Base-by-base conservation (phyloP, 2,888 invertebrate species). In the Caenorhabditis imperialis region DNA sequence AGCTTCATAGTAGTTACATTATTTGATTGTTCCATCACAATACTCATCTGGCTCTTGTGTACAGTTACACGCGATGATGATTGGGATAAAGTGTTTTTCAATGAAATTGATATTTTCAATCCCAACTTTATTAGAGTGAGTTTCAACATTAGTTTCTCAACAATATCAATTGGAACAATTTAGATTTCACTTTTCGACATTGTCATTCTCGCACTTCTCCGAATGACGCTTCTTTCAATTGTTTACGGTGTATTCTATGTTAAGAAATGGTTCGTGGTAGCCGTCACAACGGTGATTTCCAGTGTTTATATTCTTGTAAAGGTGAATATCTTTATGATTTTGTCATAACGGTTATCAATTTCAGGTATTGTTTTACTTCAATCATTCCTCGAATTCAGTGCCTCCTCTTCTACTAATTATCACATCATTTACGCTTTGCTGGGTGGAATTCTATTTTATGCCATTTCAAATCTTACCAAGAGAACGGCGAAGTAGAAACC, bases 371-470 rank as follows among this genome's bases (percentile, higher is more conserved):
- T 72, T 79, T 30, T 79, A 65, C 25, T 79, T 79, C 58, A 69
- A 69, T 47, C 71, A 75, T 25, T 61, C 67, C 16, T 58, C 65
- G n/a, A 73, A 62, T 23, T 69, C 71, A 1, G 54, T 82, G 6
- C 81, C 81, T 23, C 82, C 82, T 50, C 75, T 83, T 58, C 65
- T 85, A 20, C 69, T 85, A 18, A 77, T 85, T 12, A 72, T 85
- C 12, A 71, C 82, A 1, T 81, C 85, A 3, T 84, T 85, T 30
- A 75, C 77, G 22, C 74, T 83, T 14, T 81, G 81, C 23, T 85
- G 85, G 85, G 79, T 81, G 16, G 84, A 85, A 63, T 77, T 85
- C 38, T 85, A 83, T 75, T 63, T 85, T 30, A 78, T 85, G 81
- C 85, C 85, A 2, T 85, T 85, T 67, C 79, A 85, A 60, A 84